These are phyloP conservation scores for Phania funesta DNA, from an alignment of 2,888 invertebrate genomes.

Conservation along the genomic window DNA sequence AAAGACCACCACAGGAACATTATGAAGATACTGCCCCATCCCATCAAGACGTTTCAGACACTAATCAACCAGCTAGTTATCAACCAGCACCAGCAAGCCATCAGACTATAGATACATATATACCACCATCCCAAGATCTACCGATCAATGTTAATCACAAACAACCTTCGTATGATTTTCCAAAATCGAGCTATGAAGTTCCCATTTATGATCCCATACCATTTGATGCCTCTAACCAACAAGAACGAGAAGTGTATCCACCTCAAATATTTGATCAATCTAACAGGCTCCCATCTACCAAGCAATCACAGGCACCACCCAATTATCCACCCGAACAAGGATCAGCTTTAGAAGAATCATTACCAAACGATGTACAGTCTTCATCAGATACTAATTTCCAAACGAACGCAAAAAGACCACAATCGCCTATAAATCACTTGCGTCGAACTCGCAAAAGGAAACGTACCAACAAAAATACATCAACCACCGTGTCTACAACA, in stretches of 20 bases:
- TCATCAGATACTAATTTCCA: conserved; percentile 59
- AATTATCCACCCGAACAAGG: conserved; percentile 23
- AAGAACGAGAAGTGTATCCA: conserved; percentile 75
- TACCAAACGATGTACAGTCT: conserved; percentile 68
- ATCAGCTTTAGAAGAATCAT: conserved; percentile 26
- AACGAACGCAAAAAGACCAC: conserved; percentile 7
- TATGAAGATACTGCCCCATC: background rate
- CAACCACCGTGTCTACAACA: conserved; percentile 69
- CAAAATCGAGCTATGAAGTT: conserved; percentile 79
- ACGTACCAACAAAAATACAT: conserved; percentile 51
- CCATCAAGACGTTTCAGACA: conserved; percentile 53
- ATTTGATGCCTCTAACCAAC: conserved; percentile 74
- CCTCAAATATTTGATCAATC: conserved; percentile 69
- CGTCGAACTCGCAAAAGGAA: conserved; percentile 71
- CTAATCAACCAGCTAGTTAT: conserved; percentile 52
- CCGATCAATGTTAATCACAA: conserved; percentile 76
- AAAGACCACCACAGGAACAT: background rate
- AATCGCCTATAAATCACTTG: conserved; percentile 64
- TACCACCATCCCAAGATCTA: conserved; percentile 74
- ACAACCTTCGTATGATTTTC: conserved; percentile 76
- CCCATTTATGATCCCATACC: conserved; percentile 79
- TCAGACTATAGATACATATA: conserved; percentile 69
- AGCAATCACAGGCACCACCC: background rate
- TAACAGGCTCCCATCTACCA: background rate
- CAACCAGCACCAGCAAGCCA: conserved; percentile 46